Conservation (phyloP, 2,888 invertebrate species). For the Lasiommata megera region DNA sequence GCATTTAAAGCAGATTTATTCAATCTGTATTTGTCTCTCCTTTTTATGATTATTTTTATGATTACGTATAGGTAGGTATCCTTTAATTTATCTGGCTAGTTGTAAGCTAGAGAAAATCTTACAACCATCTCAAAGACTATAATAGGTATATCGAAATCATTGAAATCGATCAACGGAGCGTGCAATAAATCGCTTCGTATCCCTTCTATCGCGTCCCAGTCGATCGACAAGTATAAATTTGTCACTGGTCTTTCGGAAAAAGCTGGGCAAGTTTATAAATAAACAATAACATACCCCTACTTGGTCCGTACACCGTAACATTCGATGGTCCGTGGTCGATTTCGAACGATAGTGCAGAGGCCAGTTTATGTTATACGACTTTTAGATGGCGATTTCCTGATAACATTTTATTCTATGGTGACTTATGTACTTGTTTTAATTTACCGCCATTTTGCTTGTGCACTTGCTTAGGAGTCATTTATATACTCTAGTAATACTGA, state of each 20-base stretch:
- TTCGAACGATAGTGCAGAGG: constrained; percentile 54
- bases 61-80: no score
- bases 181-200: constrained; percentile 72
- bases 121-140: constrained; percentile 35
- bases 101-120: not conserved
- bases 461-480: not conserved
- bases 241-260: constrained; percentile 71
- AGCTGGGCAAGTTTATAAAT: constrained; percentile 72
- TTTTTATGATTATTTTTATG: no score
- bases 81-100: no score
- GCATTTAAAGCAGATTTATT: no score
- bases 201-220: constrained; percentile 71
- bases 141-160: constrained; percentile 67
- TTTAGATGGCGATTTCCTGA: constrained; percentile 9
- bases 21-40: no score
- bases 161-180: constrained; percentile 72
- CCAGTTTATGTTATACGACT: constrained; percentile 43
- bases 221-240: constrained; percentile 80
- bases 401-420: constrained; percentile 7
- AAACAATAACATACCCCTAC: constrained; percentile 73
- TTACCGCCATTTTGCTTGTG: not conserved
- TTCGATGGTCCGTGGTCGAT: constrained; percentile 61
- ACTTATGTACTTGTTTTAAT: not conserved
- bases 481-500: no score
- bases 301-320: constrained; percentile 65